These are phyloP conservation scores for Dusona sp. DNA, from an alignment of 2,888 invertebrate genomes.

Conservation along the genomic window DNA sequence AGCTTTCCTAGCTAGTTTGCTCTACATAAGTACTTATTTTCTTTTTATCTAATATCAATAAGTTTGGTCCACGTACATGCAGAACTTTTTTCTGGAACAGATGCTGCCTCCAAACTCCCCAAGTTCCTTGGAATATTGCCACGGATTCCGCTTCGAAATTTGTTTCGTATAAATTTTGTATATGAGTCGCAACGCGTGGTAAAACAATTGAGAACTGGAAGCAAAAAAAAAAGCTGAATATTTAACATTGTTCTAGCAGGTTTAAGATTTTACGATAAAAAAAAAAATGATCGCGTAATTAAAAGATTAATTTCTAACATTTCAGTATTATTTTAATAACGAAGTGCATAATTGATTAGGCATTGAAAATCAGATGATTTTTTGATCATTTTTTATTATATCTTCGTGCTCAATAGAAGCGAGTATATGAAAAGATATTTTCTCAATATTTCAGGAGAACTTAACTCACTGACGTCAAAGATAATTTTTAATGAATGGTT, in stretches of 20 bases:
- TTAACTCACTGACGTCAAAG: background rate
- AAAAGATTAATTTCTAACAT: no score
- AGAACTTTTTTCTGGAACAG: slow-evolving; percentile 23
- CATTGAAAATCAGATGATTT: background rate
- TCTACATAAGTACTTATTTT: slow-evolving; percentile 10
- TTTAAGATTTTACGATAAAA: background rate
- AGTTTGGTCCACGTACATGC: slow-evolving; percentile 14
- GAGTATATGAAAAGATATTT: background rate
- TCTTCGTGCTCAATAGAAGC: background rate
- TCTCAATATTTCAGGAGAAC: background rate
- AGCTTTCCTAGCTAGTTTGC: background rate
- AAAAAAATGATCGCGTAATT: no score
- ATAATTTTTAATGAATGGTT: background rate
- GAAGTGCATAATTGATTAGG: no score
- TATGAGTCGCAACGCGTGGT: background rate
- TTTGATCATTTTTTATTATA: background rate
- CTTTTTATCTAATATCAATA: slow-evolving; percentile 29
- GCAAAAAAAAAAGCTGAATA: background rate
- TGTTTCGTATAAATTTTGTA: slow-evolving; percentile 33
- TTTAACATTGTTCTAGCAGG: background rate
- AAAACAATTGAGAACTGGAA: background rate
- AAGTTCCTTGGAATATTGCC: slow-evolving; percentile 29
- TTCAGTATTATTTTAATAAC: no score
- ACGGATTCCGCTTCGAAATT: slow-evolving; percentile 24
- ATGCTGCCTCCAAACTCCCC: slow-evolving; percentile 12